Evolutionary conservation across 2,888 invertebrate genomes (phyloP).

Genomic region (Leptopilina syphax): DNA sequence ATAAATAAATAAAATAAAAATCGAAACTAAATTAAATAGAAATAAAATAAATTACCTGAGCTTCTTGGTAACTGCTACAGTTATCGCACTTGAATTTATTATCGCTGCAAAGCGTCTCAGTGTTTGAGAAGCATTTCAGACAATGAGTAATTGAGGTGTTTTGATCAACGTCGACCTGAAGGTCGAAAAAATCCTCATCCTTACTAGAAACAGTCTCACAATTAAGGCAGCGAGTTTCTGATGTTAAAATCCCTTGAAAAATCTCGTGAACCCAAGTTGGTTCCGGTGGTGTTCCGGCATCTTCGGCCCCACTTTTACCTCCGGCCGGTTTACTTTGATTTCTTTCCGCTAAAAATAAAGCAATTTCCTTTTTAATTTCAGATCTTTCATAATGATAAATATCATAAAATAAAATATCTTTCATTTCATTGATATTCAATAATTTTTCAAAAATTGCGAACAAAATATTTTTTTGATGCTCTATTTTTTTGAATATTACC

Average conservation of each 20-base stretch:
- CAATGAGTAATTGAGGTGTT: conserved; percentile 99
- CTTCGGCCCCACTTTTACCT: conserved; percentile 77
- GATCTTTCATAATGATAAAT: too few species aligned
- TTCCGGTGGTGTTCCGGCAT: conserved; percentile 83
- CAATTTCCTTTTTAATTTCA: neutral
- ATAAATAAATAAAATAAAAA: too few species aligned
- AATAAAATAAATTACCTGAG: conserved; percentile 81
- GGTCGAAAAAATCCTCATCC: conserved; percentile 99
- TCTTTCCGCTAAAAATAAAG: conserved; percentile 82
- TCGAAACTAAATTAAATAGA: too few species aligned
- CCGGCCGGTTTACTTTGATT: conserved; percentile 83
- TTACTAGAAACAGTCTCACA: conserved; percentile 99
- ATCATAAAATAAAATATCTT: neutral
- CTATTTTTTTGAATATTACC: too few species aligned
- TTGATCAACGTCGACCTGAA: conserved; percentile 99
- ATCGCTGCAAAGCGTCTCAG: conserved; percentile 98
- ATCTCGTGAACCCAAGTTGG: conserved; percentile 99
- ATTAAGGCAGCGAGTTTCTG: conserved; percentile 99
- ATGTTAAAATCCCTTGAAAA: conserved; percentile 99
- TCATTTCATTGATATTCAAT: neutral
- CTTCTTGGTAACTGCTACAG: conserved; percentile 99
- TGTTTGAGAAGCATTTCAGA: conserved; percentile 97
- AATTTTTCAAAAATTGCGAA: neutral
- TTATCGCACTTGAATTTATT: conserved; percentile 99
- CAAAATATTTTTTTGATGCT: too few species aligned